Percentiles rank a stretch among this genome's conserved stretches.
These are phyloP conservation scores for Pelodytes ibericus DNA, from an alignment of 2,797 vertebrate genomes.

Conservation along the genomic window DNA sequence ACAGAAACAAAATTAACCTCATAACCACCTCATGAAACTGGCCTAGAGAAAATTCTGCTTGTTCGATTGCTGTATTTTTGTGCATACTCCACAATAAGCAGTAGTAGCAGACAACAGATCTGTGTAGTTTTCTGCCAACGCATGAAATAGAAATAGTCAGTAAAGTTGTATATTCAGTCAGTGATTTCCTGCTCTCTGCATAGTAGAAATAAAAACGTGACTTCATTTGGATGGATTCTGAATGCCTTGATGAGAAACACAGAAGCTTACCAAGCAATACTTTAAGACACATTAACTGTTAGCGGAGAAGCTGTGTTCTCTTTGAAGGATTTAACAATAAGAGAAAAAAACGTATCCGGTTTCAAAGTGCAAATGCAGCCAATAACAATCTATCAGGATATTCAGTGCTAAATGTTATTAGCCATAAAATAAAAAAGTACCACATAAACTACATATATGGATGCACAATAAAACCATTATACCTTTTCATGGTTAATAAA, in stretches of 20 bases:
- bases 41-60: no score
- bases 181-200: slow-evolving; percentile 1
- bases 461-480: no score
- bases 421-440: background rate
- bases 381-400: slow-evolving; percentile 2
- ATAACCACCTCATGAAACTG: no score
- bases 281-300: slow-evolving; percentile 42
- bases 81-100: no score
- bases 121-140: slow-evolving; percentile 16
- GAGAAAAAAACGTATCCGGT: slow-evolving; percentile 10
- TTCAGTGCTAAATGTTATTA: background rate
- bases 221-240: slow-evolving; percentile 21
- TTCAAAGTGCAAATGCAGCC: slow-evolving; percentile 28
- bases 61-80: no score
- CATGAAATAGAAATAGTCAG: slow-evolving; percentile 12
- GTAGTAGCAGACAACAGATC: background rate
- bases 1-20: no score
- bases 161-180: slow-evolving; percentile 22
- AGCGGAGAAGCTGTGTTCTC: slow-evolving; percentile 15
- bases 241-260: slow-evolving; percentile 35
- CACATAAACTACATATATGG: no score
- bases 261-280: slow-evolving; percentile 32
- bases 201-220: slow-evolving; percentile 15
- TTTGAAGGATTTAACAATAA: slow-evolving; percentile 27
- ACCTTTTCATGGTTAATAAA: no score